A percentile compares a stretch with the other conserved stretches of the same genome.
Conservation (phyloP, 2,113 vertebrate species). For the Caloenas nicobarica region DNA sequence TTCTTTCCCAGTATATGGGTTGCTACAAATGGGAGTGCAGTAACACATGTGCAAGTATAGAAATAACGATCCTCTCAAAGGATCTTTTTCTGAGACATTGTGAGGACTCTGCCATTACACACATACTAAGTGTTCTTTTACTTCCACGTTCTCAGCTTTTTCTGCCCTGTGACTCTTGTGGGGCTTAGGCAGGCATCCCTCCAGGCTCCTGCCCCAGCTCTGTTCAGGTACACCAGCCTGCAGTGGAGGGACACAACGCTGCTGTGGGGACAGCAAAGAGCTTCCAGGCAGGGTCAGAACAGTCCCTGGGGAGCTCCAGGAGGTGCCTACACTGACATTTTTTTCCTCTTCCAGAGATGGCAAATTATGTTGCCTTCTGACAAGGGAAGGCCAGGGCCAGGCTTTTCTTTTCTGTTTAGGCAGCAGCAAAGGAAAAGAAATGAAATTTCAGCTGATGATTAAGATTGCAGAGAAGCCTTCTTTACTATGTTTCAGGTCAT, state of each 20-base stretch:
- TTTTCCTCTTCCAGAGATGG: neutral
- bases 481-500: neutral
- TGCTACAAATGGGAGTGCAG: neutral
- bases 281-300: neutral
- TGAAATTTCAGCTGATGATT: neutral
- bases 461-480: neutral
- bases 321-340: neutral
- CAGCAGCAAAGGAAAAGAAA: conserved; percentile 5
- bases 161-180: neutral
- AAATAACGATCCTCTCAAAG: neutral
- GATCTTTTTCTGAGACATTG: neutral
- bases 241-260: neutral
- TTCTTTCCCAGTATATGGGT: neutral
- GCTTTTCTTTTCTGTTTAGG: neutral
- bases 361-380: neutral
- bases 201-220: neutral
- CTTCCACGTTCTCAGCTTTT: neutral
- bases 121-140: neutral
- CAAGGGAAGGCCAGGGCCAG: neutral
- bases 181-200: neutral
- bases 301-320: neutral
- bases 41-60: neutral
- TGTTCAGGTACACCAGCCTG: neutral
- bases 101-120: neutral
- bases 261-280: neutral